Conservation (phyloP, 35 echinoderm and acorn worm species). For the Patiria miniata region DNA sequence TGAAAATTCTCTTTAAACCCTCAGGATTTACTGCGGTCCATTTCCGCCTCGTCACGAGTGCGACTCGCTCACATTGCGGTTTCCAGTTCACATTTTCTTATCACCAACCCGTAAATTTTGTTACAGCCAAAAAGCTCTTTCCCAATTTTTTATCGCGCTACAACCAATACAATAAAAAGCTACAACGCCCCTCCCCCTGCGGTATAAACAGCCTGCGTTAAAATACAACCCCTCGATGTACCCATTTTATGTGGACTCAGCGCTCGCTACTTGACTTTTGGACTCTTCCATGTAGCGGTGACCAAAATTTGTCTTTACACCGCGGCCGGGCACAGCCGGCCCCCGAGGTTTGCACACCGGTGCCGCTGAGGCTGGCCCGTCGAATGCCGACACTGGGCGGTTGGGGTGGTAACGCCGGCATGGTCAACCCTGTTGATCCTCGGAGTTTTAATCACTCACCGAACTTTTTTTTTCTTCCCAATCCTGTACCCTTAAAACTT, state of each 20-base stretch:
- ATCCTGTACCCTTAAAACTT: too few relatives aligned
- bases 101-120: not conserved
- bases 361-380: not conserved
- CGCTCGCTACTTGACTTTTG: conserved; percentile 17
- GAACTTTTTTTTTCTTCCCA: too few relatives aligned
- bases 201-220: not conserved
- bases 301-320: not conserved
- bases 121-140: conserved; percentile 11
- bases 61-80: not conserved
- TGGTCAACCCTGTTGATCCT: not conserved
- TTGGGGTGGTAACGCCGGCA: conserved; percentile 8
- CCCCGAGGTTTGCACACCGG: not conserved
- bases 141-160: not conserved
- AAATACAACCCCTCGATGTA: not conserved
- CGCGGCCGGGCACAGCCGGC: conserved; percentile 9
- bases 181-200: conserved; percentile 16
- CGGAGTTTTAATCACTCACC: too few relatives aligned
- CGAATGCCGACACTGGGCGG: conserved; percentile 21
- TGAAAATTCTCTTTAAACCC: too few relatives aligned
- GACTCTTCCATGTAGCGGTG: not conserved
- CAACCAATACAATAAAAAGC: not conserved
- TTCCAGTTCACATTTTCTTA: not conserved
- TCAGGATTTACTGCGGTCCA: too few relatives aligned
- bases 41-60: too few relatives aligned
- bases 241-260: not conserved